These are phyloP conservation scores for Leptobrachium leishanense DNA, from an alignment of 2,113 vertebrate genomes.

Conservation along the genomic window DNA sequence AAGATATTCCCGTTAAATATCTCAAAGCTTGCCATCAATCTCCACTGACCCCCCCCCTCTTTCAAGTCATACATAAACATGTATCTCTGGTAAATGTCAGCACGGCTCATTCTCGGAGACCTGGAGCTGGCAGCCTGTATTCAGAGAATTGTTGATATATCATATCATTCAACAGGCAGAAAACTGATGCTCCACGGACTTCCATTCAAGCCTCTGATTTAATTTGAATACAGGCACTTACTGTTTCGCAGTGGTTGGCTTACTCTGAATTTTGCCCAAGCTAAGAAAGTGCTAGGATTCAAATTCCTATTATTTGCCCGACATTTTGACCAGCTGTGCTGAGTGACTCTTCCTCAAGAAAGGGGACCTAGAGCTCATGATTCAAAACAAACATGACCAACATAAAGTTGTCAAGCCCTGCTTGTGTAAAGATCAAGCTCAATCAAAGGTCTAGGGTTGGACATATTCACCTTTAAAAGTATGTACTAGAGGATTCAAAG, in stretches of 20 bases:
- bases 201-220: neutral
- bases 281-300: neutral
- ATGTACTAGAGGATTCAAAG: too few species aligned
- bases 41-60: neutral
- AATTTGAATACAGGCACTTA: neutral
- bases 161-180: neutral
- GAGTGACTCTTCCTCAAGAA: neutral
- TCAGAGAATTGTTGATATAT: neutral
- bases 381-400: too few species aligned
- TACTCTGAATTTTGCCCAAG: neutral
- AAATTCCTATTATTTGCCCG: neutral
- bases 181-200: neutral
- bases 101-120: neutral
- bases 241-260: neutral
- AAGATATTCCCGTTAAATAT: neutral
- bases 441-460: too few species aligned
- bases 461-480: too few species aligned
- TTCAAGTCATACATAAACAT: constrained; percentile 2
- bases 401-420: too few species aligned
- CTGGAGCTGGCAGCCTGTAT: neutral
- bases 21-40: neutral
- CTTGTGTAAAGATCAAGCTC: too few species aligned
- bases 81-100: constrained; percentile 20
- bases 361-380: neutral
- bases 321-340: neutral